phyloP scores from a whole-genome alignment of 2,888 invertebrate genomes.

The Hybos culiciformis region DNA sequence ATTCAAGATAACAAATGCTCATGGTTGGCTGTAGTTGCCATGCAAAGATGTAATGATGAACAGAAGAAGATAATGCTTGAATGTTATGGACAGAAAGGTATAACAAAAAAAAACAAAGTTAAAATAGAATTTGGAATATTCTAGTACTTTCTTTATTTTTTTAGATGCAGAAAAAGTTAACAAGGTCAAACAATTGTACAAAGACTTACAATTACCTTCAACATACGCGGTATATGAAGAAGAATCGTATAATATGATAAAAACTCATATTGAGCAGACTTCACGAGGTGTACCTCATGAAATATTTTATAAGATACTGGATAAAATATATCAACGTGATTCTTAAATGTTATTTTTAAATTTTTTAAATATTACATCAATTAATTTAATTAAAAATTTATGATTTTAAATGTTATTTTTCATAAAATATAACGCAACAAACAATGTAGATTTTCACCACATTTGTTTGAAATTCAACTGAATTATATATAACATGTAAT shows the following conservation, averaged over 20 bases:
- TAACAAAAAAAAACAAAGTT: not conserved
- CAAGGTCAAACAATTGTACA: conserved; percentile 60
- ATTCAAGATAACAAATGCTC: conserved; percentile 94
- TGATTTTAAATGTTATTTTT: no score
- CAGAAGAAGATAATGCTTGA: conserved; percentile 62
- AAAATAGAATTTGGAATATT: not conserved
- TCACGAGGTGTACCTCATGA: conserved; percentile 68
- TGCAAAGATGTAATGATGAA: conserved; percentile 57
- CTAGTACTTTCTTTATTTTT: conserved; percentile 3
- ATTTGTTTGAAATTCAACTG: no score
- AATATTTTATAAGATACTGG: conserved; percentile 66
- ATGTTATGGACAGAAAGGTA: conserved; percentile 53
- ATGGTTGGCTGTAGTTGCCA: conserved; percentile 83
- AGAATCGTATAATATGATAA: conserved; percentile 66
- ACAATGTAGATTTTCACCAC: no score
- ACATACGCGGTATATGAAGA: conserved; percentile 72
- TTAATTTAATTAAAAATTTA: no score
- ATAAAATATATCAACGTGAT: conserved; percentile 64
- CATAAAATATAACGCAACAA: no score
- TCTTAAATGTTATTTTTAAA: conserved; percentile 36
- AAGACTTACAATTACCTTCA: conserved; percentile 59
- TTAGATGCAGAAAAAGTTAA: conserved; percentile 48
- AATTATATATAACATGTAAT: no score
- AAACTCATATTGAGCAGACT: conserved; percentile 71
- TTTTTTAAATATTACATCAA: no score